Evolutionary conservation across 1,140 invertebrate species (phyloP).

Genomic region (Hirudo medicinalis): DNA sequence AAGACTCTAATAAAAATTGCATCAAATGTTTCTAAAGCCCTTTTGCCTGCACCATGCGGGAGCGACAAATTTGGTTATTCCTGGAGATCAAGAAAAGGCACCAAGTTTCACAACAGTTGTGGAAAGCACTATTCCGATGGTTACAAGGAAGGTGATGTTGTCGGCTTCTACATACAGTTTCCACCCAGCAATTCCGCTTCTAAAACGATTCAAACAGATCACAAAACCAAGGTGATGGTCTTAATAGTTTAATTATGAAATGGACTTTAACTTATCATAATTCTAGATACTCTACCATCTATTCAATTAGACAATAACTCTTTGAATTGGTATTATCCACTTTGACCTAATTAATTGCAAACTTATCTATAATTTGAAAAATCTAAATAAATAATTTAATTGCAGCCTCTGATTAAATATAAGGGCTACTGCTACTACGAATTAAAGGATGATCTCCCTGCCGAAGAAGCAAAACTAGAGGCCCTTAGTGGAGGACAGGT

Average conservation of each 20-base stretch:
- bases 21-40: conserved; percentile 56
- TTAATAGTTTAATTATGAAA: conserved; percentile 28
- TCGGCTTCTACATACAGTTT: conserved; percentile 76
- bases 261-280: not conserved
- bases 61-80: conserved; percentile 98
- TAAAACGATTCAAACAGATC: conserved; percentile 67
- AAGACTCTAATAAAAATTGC: not conserved
- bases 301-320: not conserved
- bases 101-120: conserved; percentile 80
- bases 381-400: conserved; percentile 18
- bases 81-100: conserved; percentile 80
- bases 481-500: conserved; percentile 58
- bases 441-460: conserved; percentile 82
- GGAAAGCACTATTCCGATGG: conserved; percentile 76
- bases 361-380: not conserved
- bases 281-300: not conserved
- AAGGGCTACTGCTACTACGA: conserved; percentile 96
- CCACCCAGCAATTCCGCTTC: conserved; percentile 45
- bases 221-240: conserved; percentile 64
- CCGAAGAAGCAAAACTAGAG: conserved; percentile 66
- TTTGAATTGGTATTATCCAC: not conserved
- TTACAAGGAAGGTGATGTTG: conserved; percentile 79
- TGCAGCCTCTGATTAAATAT: conserved; percentile 84
- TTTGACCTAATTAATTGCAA: not conserved
- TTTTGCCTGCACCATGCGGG: conserved; percentile 62